Evolutionary conservation across 2,888 invertebrate genomes (phyloP).

Genomic region (Erannis defoliaria): DNA sequence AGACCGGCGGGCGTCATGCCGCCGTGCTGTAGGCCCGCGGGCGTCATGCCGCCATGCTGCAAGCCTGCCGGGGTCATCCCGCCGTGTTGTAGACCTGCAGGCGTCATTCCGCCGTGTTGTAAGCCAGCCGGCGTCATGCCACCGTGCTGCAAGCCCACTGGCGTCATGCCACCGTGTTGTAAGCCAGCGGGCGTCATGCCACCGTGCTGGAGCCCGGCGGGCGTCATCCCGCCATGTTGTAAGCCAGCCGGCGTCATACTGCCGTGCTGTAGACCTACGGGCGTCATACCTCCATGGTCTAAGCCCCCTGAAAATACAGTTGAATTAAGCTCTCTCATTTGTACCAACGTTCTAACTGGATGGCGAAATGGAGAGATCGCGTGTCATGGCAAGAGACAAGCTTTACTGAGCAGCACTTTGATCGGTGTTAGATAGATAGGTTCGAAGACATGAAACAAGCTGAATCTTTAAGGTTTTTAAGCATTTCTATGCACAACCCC

Average conservation of each 20-base stretch:
- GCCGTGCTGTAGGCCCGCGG: constrained; percentile 61
- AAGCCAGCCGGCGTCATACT: constrained; percentile 47
- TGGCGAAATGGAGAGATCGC: neutral
- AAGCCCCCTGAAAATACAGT: constrained; percentile 10
- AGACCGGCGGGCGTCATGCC: constrained; percentile 72
- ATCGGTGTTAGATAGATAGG: neutral
- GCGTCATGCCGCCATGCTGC: constrained; percentile 76
- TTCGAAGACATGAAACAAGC: no score
- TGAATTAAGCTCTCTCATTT: neutral
- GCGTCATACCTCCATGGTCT: constrained; percentile 59
- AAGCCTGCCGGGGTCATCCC: constrained; percentile 71
- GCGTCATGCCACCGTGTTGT: constrained; percentile 67
- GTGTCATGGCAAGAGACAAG: neutral
- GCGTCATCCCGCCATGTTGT: constrained; percentile 71
- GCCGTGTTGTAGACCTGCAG: constrained; percentile 77
- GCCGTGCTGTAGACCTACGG: constrained; percentile 47
- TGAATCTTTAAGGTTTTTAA: no score
- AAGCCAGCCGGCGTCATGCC: constrained; percentile 60
- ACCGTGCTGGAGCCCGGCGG: constrained; percentile 69
- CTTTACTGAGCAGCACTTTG: neutral
- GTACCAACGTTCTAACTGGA: neutral
- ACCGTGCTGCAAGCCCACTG: constrained; percentile 70
- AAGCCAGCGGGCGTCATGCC: constrained; percentile 61
- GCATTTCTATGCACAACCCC: no score
- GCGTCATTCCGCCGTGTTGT: constrained; percentile 76